phyloP scores from a whole-genome alignment of 2,888 invertebrate species.

The Oasisia sp. region DNA sequence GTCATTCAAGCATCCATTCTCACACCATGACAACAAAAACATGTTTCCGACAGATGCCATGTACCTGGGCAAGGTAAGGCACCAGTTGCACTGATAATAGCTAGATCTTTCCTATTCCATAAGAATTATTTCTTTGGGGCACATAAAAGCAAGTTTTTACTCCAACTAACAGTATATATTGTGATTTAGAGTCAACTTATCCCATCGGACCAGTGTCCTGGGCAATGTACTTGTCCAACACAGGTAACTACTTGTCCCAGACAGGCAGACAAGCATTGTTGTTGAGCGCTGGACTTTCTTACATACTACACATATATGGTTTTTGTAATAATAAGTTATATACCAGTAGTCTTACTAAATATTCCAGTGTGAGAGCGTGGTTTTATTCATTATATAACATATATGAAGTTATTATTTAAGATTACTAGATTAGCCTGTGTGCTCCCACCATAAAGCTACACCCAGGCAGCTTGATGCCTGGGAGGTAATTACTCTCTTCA shows the following conservation, averaged over 20 bases:
- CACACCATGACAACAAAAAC: slow-evolving; percentile 25
- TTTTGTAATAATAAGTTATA: not conserved
- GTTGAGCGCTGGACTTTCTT: no score
- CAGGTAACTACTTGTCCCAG: no score
- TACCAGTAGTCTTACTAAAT: not conserved
- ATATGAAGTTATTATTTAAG: not conserved
- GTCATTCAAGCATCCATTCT: slow-evolving; percentile 21
- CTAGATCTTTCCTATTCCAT: not conserved
- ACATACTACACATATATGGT: not conserved
- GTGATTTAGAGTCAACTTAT: no score
- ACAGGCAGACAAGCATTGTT: no score
- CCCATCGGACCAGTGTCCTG: no score
- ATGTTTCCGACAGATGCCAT: slow-evolving; percentile 27
- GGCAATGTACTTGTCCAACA: no score
- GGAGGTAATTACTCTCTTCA: not conserved
- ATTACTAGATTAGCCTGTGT: not conserved
- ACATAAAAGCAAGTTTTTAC: not conserved
- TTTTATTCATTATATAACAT: not conserved
- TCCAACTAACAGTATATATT: no score
- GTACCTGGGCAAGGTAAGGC: slow-evolving; percentile 24
- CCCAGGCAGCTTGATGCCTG: not conserved
- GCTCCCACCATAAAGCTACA: not conserved
- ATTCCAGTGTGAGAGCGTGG: not conserved
- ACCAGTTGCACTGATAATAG: not conserved
- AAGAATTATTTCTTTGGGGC: not conserved